Evolutionary conservation across 2,113 vertebrate genomes (phyloP).

Genomic region (Bagarius yarrelli): DNA sequence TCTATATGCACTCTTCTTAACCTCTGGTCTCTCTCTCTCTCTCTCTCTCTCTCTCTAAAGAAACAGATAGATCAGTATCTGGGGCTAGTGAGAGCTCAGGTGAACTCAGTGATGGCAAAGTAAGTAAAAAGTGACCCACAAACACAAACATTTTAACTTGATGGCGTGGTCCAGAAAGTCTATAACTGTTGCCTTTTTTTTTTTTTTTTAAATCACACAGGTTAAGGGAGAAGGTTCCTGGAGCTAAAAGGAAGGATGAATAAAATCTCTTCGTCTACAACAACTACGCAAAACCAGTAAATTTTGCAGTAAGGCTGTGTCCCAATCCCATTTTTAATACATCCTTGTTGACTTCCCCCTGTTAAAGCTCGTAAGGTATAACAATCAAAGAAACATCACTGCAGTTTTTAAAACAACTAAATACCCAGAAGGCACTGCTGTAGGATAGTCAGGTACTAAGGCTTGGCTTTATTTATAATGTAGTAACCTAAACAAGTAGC

Average conservation of each 20-base stretch:
- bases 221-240: conserved; percentile 98
- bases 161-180: too few relatives aligned
- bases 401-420: background rate
- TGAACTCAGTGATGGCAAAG: conserved; percentile 95
- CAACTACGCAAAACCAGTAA: background rate
- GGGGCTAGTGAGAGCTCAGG: conserved; percentile 92
- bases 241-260: conserved; percentile 93
- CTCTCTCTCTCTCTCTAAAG: conserved; percentile 61
- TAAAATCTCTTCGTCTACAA: conserved; percentile 62
- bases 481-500: background rate
- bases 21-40: background rate
- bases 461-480: background rate
- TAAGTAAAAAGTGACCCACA: conserved; percentile 71
- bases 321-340: conserved; percentile 4
- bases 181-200: background rate
- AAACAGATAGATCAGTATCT: conserved; percentile 97
- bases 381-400: too few relatives aligned
- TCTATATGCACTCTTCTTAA: background rate
- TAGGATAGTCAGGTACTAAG: background rate
- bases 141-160: background rate
- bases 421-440: background rate
- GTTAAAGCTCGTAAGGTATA: too few relatives aligned
- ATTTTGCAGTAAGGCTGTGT: background rate
- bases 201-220: conserved; percentile 60
- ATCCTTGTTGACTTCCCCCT: background rate